These are phyloP conservation scores for Suncus etruscus DNA, from an alignment of 2,113 vertebrate species.

Conservation along the genomic window DNA sequence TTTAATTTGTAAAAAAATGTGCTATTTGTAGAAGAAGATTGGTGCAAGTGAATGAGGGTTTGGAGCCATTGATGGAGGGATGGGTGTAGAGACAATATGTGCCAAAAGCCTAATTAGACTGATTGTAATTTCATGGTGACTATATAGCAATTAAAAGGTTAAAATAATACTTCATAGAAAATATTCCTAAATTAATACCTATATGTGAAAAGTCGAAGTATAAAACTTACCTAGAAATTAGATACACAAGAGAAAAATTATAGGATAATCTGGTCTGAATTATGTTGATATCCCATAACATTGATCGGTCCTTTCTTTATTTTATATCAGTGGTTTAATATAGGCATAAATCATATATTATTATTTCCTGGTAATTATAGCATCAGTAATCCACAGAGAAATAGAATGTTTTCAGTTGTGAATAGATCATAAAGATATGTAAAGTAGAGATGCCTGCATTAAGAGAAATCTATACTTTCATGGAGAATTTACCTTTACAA, in stretches of 20 bases:
- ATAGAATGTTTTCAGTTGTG: background rate
- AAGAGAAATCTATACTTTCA: background rate
- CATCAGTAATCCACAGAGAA: background rate
- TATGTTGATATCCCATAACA: conserved; percentile 26
- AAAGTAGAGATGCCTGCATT: background rate
- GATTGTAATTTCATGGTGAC: no score
- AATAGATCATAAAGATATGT: background rate
- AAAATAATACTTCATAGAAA: background rate
- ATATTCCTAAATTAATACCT: background rate
- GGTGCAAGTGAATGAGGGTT: no score
- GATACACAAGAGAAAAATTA: background rate
- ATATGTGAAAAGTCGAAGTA: background rate
- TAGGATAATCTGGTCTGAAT: conserved; percentile 18
- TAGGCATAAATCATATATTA: background rate
- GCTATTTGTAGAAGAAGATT: no score
- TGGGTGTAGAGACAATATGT: no score
- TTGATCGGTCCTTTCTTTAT: background rate
- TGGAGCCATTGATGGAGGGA: no score
- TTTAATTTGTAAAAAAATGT: no score
- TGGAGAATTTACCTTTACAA: background rate
- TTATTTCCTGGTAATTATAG: conserved; percentile 8
- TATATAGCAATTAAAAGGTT: no score
- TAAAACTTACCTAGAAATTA: background rate
- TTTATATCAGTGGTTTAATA: background rate
- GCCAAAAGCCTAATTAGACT: no score